Evolutionary conservation across 1,140 invertebrate genomes (phyloP).

Genomic region (Drosophila lacertosa): DNA sequence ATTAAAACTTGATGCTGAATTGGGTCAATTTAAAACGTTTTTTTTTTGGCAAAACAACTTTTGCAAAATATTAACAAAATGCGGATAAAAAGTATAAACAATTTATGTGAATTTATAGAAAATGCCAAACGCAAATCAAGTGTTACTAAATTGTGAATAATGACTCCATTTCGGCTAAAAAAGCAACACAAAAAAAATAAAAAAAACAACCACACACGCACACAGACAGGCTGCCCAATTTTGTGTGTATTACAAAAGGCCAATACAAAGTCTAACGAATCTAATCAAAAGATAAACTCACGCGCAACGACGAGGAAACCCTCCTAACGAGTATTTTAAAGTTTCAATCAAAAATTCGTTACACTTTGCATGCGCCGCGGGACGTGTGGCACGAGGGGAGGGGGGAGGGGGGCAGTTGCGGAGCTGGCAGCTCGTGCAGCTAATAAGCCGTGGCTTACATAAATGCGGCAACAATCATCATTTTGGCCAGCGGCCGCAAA

Average conservation of each 20-base stretch:
- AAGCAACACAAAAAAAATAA: conserved; percentile 22
- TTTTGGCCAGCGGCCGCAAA: conserved; percentile 69
- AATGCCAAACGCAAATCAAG: conserved; percentile 79
- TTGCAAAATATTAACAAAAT: conserved; percentile 21
- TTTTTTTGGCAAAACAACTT: conserved; percentile 24
- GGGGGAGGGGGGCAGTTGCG: conserved; percentile 6
- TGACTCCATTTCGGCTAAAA: conserved; percentile 64
- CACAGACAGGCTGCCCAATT: conserved; percentile 53
- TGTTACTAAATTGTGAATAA: conserved; percentile 83
- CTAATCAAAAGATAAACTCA: conserved; percentile 83
- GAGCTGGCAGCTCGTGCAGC: conserved; percentile 68
- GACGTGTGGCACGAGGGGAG: neutral
- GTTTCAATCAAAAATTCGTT: conserved; percentile 82
- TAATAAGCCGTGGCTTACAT: conserved; percentile 80
- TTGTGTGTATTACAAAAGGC: conserved; percentile 62
- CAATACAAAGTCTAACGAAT: conserved; percentile 80
- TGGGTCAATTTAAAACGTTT: conserved; percentile 30
- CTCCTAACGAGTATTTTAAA: conserved; percentile 80
- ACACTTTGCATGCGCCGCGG: conserved; percentile 60
- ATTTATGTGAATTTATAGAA: conserved; percentile 76
- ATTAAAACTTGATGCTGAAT: neutral
- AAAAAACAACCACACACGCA: conserved; percentile 16
- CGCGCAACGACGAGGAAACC: conserved; percentile 65
- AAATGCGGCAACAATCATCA: conserved; percentile 82
- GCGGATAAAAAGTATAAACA: conserved; percentile 53